Evolutionary conservation across 2,888 invertebrate species (phyloP).

Genomic region (Drosophila anceps): DNA sequence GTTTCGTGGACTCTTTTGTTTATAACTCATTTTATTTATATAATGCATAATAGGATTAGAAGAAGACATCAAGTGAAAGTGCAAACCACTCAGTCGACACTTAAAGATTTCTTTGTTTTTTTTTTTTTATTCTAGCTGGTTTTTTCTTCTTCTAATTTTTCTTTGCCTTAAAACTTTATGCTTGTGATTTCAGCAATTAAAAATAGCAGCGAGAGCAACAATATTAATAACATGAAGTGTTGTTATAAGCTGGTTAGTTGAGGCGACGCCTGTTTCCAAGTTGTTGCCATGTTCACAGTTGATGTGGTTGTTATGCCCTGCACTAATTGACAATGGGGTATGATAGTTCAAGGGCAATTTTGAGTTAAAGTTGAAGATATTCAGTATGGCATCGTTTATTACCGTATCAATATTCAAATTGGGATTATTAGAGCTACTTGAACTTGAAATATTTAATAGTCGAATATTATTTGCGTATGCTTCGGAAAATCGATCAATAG

Average conservation of each 20-base stretch:
- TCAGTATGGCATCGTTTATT: not conserved
- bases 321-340: not conserved
- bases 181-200: constrained; percentile 42
- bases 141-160: not conserved
- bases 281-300: constrained; percentile 47
- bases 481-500: too few species aligned
- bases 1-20: constrained; percentile 7
- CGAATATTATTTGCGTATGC: too few species aligned
- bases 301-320: constrained; percentile 7
- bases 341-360: too few species aligned
- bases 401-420: too few species aligned
- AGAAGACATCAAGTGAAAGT: constrained; percentile 22
- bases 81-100: not conserved
- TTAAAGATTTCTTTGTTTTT: not conserved
- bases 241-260: constrained; percentile 47
- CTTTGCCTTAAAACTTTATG: constrained; percentile 15
- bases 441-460: too few species aligned
- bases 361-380: not conserved
- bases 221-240: constrained; percentile 35
- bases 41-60: not conserved
- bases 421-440: too few species aligned
- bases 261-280: constrained; percentile 34
- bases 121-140: constrained; percentile 24
- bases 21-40: constrained; percentile 7
- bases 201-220: constrained; percentile 29